Conservation (phyloP, 2,888 invertebrate species). For the Andrena marginata region DNA sequence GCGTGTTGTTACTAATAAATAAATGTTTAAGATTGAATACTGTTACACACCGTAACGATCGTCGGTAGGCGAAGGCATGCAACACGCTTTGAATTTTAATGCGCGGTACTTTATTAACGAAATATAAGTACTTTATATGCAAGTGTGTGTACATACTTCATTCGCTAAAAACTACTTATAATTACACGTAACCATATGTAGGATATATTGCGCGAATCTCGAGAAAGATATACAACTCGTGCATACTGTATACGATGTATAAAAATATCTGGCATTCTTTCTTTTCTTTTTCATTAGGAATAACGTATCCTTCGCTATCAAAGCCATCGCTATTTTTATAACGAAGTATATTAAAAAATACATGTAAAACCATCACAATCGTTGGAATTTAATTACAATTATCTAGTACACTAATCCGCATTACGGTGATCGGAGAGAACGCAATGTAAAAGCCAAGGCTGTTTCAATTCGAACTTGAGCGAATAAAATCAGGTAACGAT, state of each 20-base stretch:
- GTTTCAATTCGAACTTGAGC: neutral
- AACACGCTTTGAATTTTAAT: neutral
- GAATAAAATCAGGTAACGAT: neutral
- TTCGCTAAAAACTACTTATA: slow-evolving; percentile 29
- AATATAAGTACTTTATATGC: slow-evolving; percentile 38
- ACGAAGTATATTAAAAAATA: slow-evolving; percentile 55
- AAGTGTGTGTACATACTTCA: slow-evolving; percentile 33
- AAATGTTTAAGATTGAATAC: slow-evolving; percentile 30
- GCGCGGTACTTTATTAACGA: slow-evolving; percentile 34
- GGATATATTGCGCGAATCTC: slow-evolving; percentile 18
- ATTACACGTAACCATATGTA: slow-evolving; percentile 25
- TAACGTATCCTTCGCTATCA: slow-evolving; percentile 23
- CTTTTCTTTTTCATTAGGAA: slow-evolving; percentile 21
- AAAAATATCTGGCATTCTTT: slow-evolving; percentile 57
- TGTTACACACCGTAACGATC: slow-evolving; percentile 6
- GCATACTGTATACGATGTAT: slow-evolving; percentile 41
- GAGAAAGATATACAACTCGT: slow-evolving; percentile 16
- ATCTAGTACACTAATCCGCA: slow-evolving; percentile 28
- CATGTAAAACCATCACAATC: slow-evolving; percentile 60
- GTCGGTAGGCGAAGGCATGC: neutral
- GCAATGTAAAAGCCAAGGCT: neutral
- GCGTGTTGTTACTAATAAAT: slow-evolving; percentile 51
- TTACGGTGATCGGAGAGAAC: slow-evolving; percentile 2
- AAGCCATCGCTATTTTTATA: slow-evolving; percentile 31
- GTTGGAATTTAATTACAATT: slow-evolving; percentile 44